Percentiles rank a stretch among this genome's conserved stretches.
Conservation (phyloP, 2,113 vertebrate genomes). For the Camelus bactrianus region DNA sequence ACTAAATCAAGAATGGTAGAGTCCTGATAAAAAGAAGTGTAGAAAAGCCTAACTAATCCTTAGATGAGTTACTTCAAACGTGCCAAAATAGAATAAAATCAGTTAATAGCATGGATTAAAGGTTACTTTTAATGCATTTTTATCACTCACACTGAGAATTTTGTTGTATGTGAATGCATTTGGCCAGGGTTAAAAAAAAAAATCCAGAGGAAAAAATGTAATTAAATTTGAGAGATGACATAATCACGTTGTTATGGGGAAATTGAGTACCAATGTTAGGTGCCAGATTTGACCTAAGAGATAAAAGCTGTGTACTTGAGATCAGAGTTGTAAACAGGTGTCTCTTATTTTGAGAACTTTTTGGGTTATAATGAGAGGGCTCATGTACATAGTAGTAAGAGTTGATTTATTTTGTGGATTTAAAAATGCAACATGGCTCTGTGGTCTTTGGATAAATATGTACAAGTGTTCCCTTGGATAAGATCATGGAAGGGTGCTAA, state of each 20-base stretch:
- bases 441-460: constrained; percentile 23
- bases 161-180: constrained; percentile 80
- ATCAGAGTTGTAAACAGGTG: constrained; percentile 62
- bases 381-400: background rate
- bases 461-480: background rate
- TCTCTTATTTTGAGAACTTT: constrained; percentile 55
- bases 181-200: constrained; percentile 59
- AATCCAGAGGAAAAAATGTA: constrained; percentile 52
- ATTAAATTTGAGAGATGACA: constrained; percentile 72
- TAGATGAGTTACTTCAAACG: constrained; percentile 80
- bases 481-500: background rate
- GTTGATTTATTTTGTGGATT: background rate
- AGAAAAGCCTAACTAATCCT: constrained; percentile 71
- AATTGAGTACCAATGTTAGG: constrained; percentile 58
- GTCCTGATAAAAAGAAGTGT: constrained; percentile 82
- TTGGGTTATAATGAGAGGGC: background rate
- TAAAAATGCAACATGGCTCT: background rate
- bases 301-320: constrained; percentile 54
- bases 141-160: constrained; percentile 56
- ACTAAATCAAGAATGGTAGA: constrained; percentile 74
- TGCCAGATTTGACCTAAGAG: constrained; percentile 64
- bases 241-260: constrained; percentile 66
- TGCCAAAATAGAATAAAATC: constrained; percentile 69
- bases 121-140: constrained; percentile 76
- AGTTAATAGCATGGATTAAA: constrained; percentile 72